Evolutionary conservation across 2,888 invertebrate species (phyloP), one percentile per base, ranked within the genome.

Genomic region (Drosophila subsilvestris): DNA sequence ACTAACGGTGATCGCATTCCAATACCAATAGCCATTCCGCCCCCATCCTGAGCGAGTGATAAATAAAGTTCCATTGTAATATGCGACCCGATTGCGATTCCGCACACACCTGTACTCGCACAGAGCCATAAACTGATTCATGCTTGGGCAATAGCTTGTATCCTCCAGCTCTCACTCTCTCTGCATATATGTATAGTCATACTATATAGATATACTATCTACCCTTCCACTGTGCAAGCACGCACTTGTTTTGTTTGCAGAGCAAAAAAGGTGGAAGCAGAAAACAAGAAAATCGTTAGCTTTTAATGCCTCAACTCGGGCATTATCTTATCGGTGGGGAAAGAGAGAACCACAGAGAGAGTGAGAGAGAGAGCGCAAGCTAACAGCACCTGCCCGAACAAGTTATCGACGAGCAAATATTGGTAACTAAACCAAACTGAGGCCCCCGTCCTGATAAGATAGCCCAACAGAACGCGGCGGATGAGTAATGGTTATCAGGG

Each of bases 351-450:
- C 20, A 20, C 20, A 20, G 22, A 51, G 27, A 63, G 20, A 20
- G 53, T 43, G 63, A 51, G 42, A 48, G 45, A 51, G 8, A 37
- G 12, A 44, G 29, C 6, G n/a, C 7, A 47, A 51, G 29, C 71
- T 60, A 57, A 44, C 55, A 57, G 76, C 78, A 81, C 78, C 86
- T 81, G 83, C 54, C 43, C 22, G 73, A 76, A 76, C 83, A 82
- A 61, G 79, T 74, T 77, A 88, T 86, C 75, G 84, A 80, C 75
- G 84, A 80, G 88, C 76, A 88, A 85, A 85, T 88, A 85, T 83
- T 86, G 85, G 74, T 79, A 74, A 78, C 69, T 78, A 60, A 63
- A 59, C 76, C 70, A 44, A 48, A 68, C 58, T 53, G 69, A 67
- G 70, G 51, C 67, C 72, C 20, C 9, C 29, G 10, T 22, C 22